Evolutionary conservation across 2,797 vertebrate genomes (phyloP).

Genomic region (Hippopotamyrus pictus): DNA sequence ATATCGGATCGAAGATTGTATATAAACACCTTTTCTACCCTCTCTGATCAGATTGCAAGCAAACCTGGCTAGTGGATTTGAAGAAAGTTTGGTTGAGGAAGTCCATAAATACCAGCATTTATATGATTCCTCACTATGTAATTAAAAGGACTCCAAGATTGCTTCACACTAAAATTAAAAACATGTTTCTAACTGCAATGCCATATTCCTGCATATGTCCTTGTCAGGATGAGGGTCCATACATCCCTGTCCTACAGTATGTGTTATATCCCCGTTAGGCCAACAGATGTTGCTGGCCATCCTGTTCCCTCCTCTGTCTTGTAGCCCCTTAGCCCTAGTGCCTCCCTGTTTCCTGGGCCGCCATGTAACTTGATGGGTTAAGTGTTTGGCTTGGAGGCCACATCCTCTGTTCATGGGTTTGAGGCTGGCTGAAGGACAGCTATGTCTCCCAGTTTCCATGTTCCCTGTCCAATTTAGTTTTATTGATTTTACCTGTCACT

Average conservation of each 20-base stretch:
- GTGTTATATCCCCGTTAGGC: not conserved
- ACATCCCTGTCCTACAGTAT: not conserved
- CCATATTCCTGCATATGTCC: not conserved
- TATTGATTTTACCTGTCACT: too few species aligned
- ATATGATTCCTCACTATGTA: not conserved
- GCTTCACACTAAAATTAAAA: not conserved
- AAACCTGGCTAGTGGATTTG: not conserved
- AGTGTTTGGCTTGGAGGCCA: not conserved
- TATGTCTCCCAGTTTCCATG: too few species aligned
- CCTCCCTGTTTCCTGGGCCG: not conserved
- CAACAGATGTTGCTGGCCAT: not conserved
- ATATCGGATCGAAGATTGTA: not conserved
- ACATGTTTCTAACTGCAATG: not conserved
- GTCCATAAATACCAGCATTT: not conserved
- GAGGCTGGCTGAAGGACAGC: not conserved
- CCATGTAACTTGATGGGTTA: not conserved
- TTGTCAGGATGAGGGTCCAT: not conserved
- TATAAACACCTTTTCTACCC: not conserved
- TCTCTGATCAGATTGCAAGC: not conserved
- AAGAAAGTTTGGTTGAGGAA: not conserved
- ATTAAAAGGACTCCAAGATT: not conserved
- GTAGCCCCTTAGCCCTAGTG: not conserved
- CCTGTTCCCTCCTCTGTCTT: not conserved
- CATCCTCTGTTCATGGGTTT: not conserved
- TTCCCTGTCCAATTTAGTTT: too few species aligned